These are phyloP conservation scores for Cyclura pinguis DNA, from an alignment of 2,797 vertebrate genomes.

Conservation along the genomic window DNA sequence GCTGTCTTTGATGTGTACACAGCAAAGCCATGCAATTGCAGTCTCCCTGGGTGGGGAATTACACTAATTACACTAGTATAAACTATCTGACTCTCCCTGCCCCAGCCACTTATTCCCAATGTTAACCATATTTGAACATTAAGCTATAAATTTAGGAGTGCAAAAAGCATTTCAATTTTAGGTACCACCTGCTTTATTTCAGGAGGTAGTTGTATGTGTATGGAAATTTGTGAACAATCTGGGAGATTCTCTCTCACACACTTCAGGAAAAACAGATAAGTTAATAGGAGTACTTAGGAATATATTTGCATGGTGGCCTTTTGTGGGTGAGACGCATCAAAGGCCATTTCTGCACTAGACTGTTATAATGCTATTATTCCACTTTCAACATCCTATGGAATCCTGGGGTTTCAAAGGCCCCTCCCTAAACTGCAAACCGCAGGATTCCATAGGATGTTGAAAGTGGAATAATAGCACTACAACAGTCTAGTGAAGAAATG, in stretches of 20 bases:
- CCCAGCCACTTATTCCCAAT: background rate
- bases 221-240: background rate
- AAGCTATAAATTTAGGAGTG: background rate
- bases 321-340: too few relatives aligned
- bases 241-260: background rate
- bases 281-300: background rate
- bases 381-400: too few relatives aligned
- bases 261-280: background rate
- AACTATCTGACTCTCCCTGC: background rate
- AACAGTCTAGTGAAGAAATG: too few relatives aligned
- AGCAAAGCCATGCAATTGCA: slow-evolving; percentile 4
- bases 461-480: too few relatives aligned
- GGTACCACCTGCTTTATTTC: background rate
- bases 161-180: slow-evolving; percentile 1
- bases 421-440: too few relatives aligned
- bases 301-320: background rate
- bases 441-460: too few relatives aligned
- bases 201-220: background rate
- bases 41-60: background rate
- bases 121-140: background rate
- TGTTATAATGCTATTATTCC: too few relatives aligned
- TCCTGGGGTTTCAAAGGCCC: too few relatives aligned
- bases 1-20: slow-evolving; percentile 3
- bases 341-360: too few relatives aligned
- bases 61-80: background rate